phyloP scores from a whole-genome alignment of 2,797 vertebrate genomes.

The Gephyroberyx darwinii region DNA sequence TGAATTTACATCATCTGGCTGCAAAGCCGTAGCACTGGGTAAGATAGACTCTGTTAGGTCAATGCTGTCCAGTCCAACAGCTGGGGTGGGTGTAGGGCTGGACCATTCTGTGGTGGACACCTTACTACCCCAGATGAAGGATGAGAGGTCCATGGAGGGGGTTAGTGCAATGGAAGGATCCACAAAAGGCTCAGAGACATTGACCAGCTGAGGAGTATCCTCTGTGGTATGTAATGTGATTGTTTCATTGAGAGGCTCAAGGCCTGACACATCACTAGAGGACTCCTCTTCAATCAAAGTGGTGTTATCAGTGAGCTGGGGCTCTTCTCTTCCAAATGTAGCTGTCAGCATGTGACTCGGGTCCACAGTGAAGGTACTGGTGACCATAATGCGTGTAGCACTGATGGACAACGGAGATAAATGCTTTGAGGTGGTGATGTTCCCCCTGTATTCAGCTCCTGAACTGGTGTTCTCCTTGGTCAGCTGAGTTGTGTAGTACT shows the following conservation, averaged over 20 bases:
- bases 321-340: slow-evolving; percentile 42
- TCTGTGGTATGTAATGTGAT: slow-evolving; percentile 51
- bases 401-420: slow-evolving; percentile 53
- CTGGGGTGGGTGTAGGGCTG: slow-evolving; percentile 57
- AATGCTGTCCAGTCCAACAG: slow-evolving; percentile 50
- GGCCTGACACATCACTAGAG: slow-evolving; percentile 72
- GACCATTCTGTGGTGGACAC: slow-evolving; percentile 76
- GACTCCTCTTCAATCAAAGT: slow-evolving; percentile 69
- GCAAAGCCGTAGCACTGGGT: slow-evolving; percentile 60
- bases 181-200: slow-evolving; percentile 74
- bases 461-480: slow-evolving; percentile 55
- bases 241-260: slow-evolving; percentile 68
- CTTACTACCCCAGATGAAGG: slow-evolving; percentile 72
- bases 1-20: slow-evolving; percentile 53
- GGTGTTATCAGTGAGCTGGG: slow-evolving; percentile 45
- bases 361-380: slow-evolving; percentile 46
- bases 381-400: slow-evolving; percentile 61
- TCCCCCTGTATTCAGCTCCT: slow-evolving; percentile 71
- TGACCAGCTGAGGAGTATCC: slow-evolving; percentile 56
- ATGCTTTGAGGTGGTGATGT: slow-evolving; percentile 51
- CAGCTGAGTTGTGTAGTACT: slow-evolving; percentile 79
- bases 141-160: slow-evolving; percentile 62
- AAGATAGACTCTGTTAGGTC: slow-evolving; percentile 43
- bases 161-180: slow-evolving; percentile 69
- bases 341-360: slow-evolving; percentile 51